Conservation (phyloP, 2,113 vertebrate genomes). For the Numida meleagris region DNA sequence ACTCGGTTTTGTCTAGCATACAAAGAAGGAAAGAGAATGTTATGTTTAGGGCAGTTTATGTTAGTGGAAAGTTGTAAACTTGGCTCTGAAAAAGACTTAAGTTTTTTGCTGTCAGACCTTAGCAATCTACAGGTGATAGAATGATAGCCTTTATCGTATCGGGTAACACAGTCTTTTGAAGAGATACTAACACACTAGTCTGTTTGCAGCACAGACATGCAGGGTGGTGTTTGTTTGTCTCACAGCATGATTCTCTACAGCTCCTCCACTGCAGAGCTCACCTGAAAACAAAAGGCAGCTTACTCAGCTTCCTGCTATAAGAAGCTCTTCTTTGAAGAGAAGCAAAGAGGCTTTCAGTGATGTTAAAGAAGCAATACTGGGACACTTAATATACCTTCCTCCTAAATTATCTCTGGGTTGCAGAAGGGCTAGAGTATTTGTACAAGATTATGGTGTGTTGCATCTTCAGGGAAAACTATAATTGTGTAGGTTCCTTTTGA, state of each 20-base stretch:
- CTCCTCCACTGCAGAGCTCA: background rate
- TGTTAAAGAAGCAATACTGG: background rate
- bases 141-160: background rate
- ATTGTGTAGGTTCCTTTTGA: background rate
- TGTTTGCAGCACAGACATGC: background rate
- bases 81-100: background rate
- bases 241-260: background rate
- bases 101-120: background rate
- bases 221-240: background rate
- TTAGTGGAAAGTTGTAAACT: background rate
- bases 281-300: conserved; percentile 49
- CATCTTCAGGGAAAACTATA: background rate
- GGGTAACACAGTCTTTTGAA: background rate
- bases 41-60: background rate
- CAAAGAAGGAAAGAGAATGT: background rate
- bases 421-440: background rate
- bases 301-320: background rate
- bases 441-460: background rate
- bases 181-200: background rate
- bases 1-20: background rate
- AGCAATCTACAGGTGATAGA: background rate
- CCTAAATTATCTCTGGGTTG: conserved; percentile 11
- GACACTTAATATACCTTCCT: background rate
- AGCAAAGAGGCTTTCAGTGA: conserved; percentile 40
- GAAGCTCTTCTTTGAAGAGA: conserved; percentile 5